Evolutionary conservation across 2,113 vertebrate species (phyloP).

Genomic region (Dipodomys stephensi): DNA sequence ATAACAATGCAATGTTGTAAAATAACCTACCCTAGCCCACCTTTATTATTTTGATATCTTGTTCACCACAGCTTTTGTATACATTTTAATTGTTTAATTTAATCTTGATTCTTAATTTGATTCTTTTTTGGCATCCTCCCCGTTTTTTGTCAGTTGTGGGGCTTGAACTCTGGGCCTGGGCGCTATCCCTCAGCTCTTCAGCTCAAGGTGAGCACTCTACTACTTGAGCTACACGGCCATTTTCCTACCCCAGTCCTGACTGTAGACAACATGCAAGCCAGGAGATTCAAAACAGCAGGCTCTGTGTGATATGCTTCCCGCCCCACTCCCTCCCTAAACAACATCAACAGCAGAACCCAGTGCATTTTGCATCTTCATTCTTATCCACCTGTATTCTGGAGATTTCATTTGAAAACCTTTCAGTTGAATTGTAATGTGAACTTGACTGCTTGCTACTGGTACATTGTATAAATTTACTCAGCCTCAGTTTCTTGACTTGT

Average conservation of each 20-base stretch:
- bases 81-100: neutral
- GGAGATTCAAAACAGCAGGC: neutral
- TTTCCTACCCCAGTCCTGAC: neutral
- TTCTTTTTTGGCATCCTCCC: neutral
- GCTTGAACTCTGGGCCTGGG: neutral
- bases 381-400: neutral
- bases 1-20: neutral
- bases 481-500: neutral
- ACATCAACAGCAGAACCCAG: neutral
- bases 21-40: neutral
- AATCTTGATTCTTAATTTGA: neutral
- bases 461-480: neutral
- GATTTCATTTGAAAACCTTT: neutral
- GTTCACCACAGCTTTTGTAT: neutral
- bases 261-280: neutral
- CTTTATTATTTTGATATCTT: neutral
- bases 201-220: too few relatives aligned
- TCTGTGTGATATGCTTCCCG: neutral
- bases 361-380: neutral
- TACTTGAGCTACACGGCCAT: too few relatives aligned
- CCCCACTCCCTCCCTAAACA: neutral
- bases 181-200: too few relatives aligned
- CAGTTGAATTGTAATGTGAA: neutral
- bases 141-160: too few relatives aligned
- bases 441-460: neutral